Conservation (phyloP, 2,888 invertebrate genomes). For the Colletes collaris region DNA sequence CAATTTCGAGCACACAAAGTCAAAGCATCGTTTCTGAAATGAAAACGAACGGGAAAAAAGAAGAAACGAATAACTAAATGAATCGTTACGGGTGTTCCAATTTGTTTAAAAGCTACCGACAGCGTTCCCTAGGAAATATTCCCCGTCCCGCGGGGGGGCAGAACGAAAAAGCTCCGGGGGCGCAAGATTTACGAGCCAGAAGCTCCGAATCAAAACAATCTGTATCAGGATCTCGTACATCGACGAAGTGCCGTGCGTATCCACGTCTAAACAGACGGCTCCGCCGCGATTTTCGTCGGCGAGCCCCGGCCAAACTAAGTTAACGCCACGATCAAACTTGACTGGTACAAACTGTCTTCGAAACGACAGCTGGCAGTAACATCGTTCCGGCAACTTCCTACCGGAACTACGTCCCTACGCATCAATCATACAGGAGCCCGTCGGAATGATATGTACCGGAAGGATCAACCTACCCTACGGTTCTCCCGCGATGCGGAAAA, state of each 20-base stretch:
- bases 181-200: conserved; percentile 26
- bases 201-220: conserved; percentile 29
- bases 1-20: too few species aligned
- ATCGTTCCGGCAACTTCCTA: conserved; percentile 61
- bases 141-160: not conserved
- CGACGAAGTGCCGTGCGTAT: conserved; percentile 44
- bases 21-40: too few species aligned
- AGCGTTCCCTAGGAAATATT: not conserved
- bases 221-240: conserved; percentile 35
- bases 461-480: conserved; percentile 20
- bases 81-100: not conserved
- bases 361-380: conserved; percentile 71
- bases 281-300: conserved; percentile 58
- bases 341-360: conserved; percentile 72
- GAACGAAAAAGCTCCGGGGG: not conserved
- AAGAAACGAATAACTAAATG: not conserved
- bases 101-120: conserved; percentile 7
- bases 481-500: not conserved
- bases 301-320: conserved; percentile 68
- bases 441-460: conserved; percentile 45
- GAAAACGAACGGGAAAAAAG: too few species aligned
- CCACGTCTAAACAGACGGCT: conserved; percentile 49
- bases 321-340: conserved; percentile 72
- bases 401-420: conserved; percentile 37
- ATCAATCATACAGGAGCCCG: conserved; percentile 57